Evolutionary conservation across 2,888 invertebrate species (phyloP).

Genomic region (Stenchaetothrips biformis): DNA sequence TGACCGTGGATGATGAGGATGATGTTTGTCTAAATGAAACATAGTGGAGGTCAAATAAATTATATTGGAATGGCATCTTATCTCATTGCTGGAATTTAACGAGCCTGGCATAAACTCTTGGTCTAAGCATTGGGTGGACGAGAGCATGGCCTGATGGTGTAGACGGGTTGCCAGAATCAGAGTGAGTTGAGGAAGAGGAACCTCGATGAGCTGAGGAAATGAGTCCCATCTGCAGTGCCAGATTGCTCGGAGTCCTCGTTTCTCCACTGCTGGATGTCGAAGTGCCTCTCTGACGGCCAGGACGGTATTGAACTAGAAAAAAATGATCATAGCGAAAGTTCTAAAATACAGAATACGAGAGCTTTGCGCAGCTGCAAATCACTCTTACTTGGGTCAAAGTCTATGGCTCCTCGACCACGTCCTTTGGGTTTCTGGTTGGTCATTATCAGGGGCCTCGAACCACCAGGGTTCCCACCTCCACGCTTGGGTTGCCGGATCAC

Average conservation of each 20-base stretch:
- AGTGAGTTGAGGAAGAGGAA: not conserved
- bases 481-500: not conserved
- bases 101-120: not conserved
- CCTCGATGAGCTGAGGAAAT: not conserved
- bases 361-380: not conserved
- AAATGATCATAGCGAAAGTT: not conserved
- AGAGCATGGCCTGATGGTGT: not conserved
- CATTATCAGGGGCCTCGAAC: not conserved
- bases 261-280: not conserved
- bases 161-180: not conserved
- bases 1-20: not conserved
- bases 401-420: not conserved
- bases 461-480: not conserved
- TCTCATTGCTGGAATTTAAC: too few species aligned
- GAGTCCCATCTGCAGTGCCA: not conserved
- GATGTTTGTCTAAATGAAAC: not conserved
- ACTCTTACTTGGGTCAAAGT: not conserved
- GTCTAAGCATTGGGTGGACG: too few species aligned
- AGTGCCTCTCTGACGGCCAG: not conserved
- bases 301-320: not conserved
- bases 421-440: not conserved
- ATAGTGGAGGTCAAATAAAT: too few species aligned
- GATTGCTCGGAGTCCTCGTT: not conserved
- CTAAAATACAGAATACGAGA: not conserved
- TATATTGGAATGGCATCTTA: too few species aligned